phyloP scores from a whole-genome alignment of 2,888 invertebrate genomes.

The Endotricha flammealis region DNA sequence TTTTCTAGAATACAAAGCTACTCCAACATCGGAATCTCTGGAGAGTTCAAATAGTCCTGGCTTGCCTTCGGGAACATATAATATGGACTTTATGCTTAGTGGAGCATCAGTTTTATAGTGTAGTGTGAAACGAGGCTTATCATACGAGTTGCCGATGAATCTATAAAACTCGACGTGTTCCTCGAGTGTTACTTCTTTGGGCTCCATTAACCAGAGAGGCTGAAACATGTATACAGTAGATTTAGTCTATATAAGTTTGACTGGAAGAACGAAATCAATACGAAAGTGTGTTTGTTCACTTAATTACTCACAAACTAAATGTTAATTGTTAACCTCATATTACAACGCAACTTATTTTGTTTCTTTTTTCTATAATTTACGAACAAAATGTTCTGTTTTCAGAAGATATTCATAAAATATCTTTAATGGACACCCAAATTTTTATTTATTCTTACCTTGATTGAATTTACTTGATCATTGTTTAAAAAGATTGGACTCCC shows the following conservation, averaged over 20 bases:
- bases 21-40: constrained; percentile 89
- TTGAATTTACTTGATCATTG: constrained; percentile 91
- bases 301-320: too few relatives aligned
- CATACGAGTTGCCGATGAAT: constrained; percentile 91
- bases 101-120: constrained; percentile 97
- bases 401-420: too few relatives aligned
- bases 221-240: constrained; percentile 44
- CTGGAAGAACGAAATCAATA: not conserved
- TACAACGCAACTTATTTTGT: too few relatives aligned
- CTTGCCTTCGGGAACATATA: constrained; percentile 96
- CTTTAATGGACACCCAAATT: too few relatives aligned
- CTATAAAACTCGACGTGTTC: constrained; percentile 96
- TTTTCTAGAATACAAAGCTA: constrained; percentile 94
- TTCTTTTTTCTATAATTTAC: too few relatives aligned
- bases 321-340: too few relatives aligned
- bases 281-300: too few relatives aligned
- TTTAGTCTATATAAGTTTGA: not conserved
- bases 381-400: too few relatives aligned
- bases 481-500: constrained; percentile 95
- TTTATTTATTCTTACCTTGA: constrained; percentile 83
- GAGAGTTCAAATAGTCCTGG: constrained; percentile 95
- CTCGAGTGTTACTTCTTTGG: constrained; percentile 89
- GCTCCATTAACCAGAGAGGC: constrained; percentile 95
- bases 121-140: constrained; percentile 91
- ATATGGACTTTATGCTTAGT: constrained; percentile 90